Base-by-base conservation (phyloP, 2,888 invertebrate genomes). In the Mesoligia furuncula region DNA sequence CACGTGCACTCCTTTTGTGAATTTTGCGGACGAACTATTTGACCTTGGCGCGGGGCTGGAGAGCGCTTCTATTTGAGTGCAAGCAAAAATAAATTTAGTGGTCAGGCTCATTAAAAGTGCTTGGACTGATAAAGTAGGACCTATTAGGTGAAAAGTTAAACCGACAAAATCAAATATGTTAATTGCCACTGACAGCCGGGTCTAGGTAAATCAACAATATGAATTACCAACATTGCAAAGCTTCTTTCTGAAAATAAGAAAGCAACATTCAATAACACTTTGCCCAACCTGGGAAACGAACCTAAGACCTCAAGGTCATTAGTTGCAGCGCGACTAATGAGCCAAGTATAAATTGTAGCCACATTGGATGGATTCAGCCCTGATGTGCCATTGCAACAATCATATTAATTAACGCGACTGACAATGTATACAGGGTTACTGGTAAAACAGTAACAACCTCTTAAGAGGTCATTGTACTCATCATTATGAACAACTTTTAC, bases 41-140 rank as follows among this genome's bases (percentile, higher is more conserved):
- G 45, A 13, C 45, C 45, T 45, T 45, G 45, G 13, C 13, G 13
- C 45, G 13, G 42, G 42, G 13, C 42, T 42, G 13, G 13, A 42
- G 42, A 42, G 45, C 13, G 45, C 45, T 45, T 45, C 45, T 45
- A 45, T 45, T 42, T 13, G 42, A 42, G 42, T 42, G 42, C 4
- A 11, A 42, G 13, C 45, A 45, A 45, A 45, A 45, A 13, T 45
- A 0, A 45, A 45, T 4, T 45, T 13, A 45, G 45, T 45, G 45
- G 45, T 45, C 45, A 45, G 45, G 13, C 42, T 39, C 39, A 39
- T 65, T 39, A 65, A 39, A 39, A 62, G 20, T 1, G 24, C 36
- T 65, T n/a, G n/a, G n/a, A 27, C 42, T 66, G 65, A 42, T 42
- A 42, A 66, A 66, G 42, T 66, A 66, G 65, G 17, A 42, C n/a